These are phyloP conservation scores for Branchinecta lynchi DNA, from an alignment of 1,140 invertebrate genomes.

Conservation along the genomic window DNA sequence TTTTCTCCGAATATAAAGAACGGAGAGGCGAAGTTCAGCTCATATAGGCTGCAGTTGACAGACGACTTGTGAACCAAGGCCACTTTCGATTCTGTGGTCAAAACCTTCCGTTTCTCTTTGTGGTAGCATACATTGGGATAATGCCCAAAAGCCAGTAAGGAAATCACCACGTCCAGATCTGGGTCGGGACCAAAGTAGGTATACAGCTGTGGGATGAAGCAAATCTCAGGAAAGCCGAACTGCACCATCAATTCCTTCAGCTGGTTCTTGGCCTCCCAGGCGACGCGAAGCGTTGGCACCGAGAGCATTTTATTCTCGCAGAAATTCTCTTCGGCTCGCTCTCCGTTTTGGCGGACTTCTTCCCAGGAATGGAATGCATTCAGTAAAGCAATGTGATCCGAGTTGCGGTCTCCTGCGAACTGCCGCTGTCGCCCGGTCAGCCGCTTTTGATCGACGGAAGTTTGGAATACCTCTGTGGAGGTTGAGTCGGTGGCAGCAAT, in stretches of 20 bases:
- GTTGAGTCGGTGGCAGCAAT: slow-evolving; percentile 87
- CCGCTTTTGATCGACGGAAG: slow-evolving; percentile 37
- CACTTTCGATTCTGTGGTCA: slow-evolving; percentile 84
- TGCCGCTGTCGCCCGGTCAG: slow-evolving; percentile 58
- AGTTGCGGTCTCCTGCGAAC: slow-evolving; percentile 67
- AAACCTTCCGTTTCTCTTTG: slow-evolving; percentile 85
- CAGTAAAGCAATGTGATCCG: slow-evolving; percentile 88
- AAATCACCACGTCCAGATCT: slow-evolving; percentile 66
- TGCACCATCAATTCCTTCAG: slow-evolving; percentile 63
- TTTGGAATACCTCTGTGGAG: slow-evolving; percentile 73
- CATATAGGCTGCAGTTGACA: slow-evolving; percentile 74
- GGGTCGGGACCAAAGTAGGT: slow-evolving; percentile 49
- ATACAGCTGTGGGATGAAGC: slow-evolving; percentile 27
- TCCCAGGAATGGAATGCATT: slow-evolving; percentile 84
- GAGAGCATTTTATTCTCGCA: slow-evolving; percentile 82
- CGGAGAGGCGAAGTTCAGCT: slow-evolving; percentile 73
- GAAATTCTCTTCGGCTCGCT: slow-evolving; percentile 61
- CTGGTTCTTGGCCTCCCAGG: slow-evolving; percentile 82
- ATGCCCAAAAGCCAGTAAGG: slow-evolving; percentile 69
- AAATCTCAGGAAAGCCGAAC: slow-evolving; percentile 76
- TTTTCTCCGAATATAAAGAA: slow-evolving; percentile 98
- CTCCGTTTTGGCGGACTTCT: slow-evolving; percentile 51
- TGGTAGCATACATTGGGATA: slow-evolving; percentile 95
- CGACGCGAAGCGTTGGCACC: slow-evolving; percentile 70
- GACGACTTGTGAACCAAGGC: slow-evolving; percentile 93